phyloP scores from a whole-genome alignment of 2,797 vertebrate genomes.

The Oryzias sinensis region DNA sequence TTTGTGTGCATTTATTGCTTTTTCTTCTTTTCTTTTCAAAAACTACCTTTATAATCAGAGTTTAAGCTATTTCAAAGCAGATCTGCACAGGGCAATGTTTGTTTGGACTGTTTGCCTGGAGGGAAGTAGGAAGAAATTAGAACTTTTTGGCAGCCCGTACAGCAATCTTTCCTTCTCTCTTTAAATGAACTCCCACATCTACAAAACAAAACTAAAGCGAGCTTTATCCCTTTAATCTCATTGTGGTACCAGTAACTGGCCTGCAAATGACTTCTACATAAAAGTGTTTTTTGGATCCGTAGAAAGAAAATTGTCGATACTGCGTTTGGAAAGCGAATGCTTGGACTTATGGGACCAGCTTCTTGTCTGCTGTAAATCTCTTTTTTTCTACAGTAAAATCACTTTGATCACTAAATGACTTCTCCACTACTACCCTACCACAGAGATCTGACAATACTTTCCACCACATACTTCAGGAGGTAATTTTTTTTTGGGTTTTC shows the following conservation, averaged over 20 bases:
- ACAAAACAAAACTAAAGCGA: constrained; percentile 50
- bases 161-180: constrained; percentile 48
- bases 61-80: constrained; percentile 55
- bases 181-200: constrained; percentile 59
- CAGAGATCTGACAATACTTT: constrained; percentile 20
- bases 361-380: constrained; percentile 37
- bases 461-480: constrained; percentile 5
- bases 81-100: constrained; percentile 54
- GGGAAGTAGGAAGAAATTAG: constrained; percentile 62
- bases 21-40: background rate
- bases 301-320: constrained; percentile 30
- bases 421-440: constrained; percentile 15
- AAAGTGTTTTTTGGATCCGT: constrained; percentile 23
- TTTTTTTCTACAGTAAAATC: constrained; percentile 24
- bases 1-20: no score
- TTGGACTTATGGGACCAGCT: constrained; percentile 32
- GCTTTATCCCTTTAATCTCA: constrained; percentile 49
- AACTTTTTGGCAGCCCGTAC: constrained; percentile 56
- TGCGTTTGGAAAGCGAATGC: constrained; percentile 19
- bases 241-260: constrained; percentile 35
- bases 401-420: constrained; percentile 19
- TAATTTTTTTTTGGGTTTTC: constrained; percentile 13
- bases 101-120: constrained; percentile 56
- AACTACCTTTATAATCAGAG: constrained; percentile 52
- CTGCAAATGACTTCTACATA: constrained; percentile 41